phyloP scores from a whole-genome alignment of 1,140 invertebrate species.

The Anastrepha obliqua region DNA sequence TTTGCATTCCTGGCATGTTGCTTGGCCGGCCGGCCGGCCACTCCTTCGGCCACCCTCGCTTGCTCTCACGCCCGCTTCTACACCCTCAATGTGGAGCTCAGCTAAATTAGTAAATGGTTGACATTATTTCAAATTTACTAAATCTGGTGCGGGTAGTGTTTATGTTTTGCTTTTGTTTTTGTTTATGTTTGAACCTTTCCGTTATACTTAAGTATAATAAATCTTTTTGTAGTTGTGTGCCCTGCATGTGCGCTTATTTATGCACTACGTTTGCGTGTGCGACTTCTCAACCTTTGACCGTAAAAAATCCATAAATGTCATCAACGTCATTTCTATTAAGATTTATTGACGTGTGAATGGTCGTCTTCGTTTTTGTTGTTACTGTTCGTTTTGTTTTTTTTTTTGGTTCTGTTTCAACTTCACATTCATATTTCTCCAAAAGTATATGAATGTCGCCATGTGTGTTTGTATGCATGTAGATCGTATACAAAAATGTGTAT shows the following conservation, averaged over 20 bases:
- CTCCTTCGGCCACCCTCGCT: neutral
- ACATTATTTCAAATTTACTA: conserved; percentile 31
- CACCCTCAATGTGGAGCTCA: neutral
- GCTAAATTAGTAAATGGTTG: conserved; percentile 2
- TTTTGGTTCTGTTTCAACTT: neutral
- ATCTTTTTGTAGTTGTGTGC: no score
- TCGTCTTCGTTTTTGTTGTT: neutral
- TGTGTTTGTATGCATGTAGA: neutral
- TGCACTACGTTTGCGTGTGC: neutral
- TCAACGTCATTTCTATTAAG: conserved; percentile 50
- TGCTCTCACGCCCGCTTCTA: neutral
- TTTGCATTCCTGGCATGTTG: neutral
- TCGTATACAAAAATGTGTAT: neutral
- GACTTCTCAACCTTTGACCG: conserved; percentile 25
- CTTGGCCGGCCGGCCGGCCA: no score
- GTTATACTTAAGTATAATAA: no score
- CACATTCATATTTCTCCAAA: conserved; percentile 10
- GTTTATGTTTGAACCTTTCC: no score
- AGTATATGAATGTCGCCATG: no score
- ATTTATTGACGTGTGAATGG: conserved; percentile 52
- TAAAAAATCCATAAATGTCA: conserved; percentile 50
- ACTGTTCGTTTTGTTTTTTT: neutral
- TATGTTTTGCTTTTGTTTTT: no score
- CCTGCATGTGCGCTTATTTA: neutral
- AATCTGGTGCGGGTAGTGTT: neutral